phyloP scores from a whole-genome alignment of 2,113 vertebrate species.

The Bufo gargarizans region DNA sequence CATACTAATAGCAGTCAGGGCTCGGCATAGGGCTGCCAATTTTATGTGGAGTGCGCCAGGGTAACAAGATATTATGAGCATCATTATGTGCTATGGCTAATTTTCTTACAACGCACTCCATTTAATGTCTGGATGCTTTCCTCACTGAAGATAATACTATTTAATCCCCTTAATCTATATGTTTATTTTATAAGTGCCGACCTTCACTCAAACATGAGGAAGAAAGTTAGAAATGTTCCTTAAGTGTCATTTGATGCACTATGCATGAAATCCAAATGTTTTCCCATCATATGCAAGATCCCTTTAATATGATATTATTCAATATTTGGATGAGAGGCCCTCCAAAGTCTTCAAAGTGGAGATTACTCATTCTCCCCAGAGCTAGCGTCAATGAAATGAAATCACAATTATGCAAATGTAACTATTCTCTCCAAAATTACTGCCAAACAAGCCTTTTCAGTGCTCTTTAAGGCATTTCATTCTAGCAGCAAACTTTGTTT shows the following conservation, averaged over 20 bases:
- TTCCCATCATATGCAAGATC: constrained; percentile 35
- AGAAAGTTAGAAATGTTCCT: constrained; percentile 10
- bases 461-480: constrained; percentile 48
- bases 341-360: constrained; percentile 50
- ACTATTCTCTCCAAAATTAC: constrained; percentile 55
- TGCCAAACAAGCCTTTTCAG: constrained; percentile 57
- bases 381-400: constrained; percentile 48
- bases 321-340: constrained; percentile 44
- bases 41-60: background rate
- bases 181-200: constrained; percentile 8
- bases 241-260: constrained; percentile 28
- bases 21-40: background rate
- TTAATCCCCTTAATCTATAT: constrained; percentile 23
- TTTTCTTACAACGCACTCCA: constrained; percentile 11
- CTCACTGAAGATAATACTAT: background rate
- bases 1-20: no score
- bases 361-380: constrained; percentile 40
- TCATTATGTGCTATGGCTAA: background rate
- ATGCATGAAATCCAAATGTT: constrained; percentile 25
- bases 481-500: constrained; percentile 50
- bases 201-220: constrained; percentile 7
- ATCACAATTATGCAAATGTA: constrained; percentile 54
- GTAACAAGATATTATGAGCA: background rate
- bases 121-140: constrained; percentile 1
- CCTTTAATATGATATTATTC: constrained; percentile 40